Base-by-base conservation (phyloP, 2,888 invertebrate genomes). In the Ophonus ardosiacus region DNA sequence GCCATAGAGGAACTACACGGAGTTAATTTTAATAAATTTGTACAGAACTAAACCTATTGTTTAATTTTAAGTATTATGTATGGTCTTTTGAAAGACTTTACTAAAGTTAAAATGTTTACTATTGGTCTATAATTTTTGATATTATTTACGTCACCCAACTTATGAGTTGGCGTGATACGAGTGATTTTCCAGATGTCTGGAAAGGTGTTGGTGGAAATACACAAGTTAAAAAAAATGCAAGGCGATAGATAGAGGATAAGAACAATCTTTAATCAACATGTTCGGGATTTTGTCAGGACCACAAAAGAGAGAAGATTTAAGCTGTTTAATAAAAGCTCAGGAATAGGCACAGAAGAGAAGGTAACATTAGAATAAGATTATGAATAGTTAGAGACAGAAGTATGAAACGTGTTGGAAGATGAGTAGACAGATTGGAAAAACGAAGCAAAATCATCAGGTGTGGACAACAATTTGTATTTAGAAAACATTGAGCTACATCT, bases 341-440 rank as follows among this genome's bases (percentile, higher is more conserved):
- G 13, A 56, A 56, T 0, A 56, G 56, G 4, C 4, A 56, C 56
- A 56, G 56, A 56, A 15, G 10, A n/a, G 56, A 56, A 15, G 2
- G 56, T 56, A 56, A 56, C 13, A 13, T 56, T 56, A 8, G 56
- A 56, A 56, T 56, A 56, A 3, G 56, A 59, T 59, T 4, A 59
- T 0, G 6, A 59, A 59, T 0, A 15, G 6, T 59, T 59, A 59
- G 59, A 17, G 15, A 59, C 59, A 59, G 56, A 15, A 7, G 0
- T 59, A 17, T 59, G 3, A 17, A 6, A 59, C 59, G 59, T 59
- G 6, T 17, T 59, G 15, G 15, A 15, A 59, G 59, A 24, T 78
- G 63, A 63, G 24, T 21, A 63, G 24, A 63, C 18, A 76, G 24
- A 63, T 5, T 63, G 59, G 24, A 63, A 21, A 63, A 63, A 63